Base-by-base conservation (phyloP, 2,113 vertebrate genomes). In the Pluvialis apricaria region DNA sequence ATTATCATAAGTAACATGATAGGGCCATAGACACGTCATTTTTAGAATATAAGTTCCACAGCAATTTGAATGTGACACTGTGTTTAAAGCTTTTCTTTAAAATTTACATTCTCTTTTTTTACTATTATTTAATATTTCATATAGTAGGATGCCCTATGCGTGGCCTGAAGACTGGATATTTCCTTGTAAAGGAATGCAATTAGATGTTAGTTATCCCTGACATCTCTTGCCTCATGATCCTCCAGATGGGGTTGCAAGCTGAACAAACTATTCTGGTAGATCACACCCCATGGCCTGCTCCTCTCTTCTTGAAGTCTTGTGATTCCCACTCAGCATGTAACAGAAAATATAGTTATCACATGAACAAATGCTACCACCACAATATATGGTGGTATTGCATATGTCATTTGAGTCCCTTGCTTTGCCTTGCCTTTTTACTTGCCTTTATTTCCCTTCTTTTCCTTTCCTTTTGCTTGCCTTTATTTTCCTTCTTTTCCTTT, bases 21-120 rank as follows among this genome's bases (percentile, higher is more conserved):
- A 54, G 11, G 26, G 4, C 4, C 28, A 73, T 28, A n/a, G 6
- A 45, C 31, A 13, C 0, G 1, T 38, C 2, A 29, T 15, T 69
- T 76, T 44, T 55, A 52, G 16, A 89, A 81, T 20, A 10, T 9
- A 55, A 36, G 4, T 57, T 77, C 54, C 20, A 17, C 2, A 34
- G 6, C 8, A 83, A 26, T 77, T 89, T 91, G 10, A 77, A 91
- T 38, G 25, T 4, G 3, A 45, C 13, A 22, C 2, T 29, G 6
- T 51, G 69, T 51, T 64, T 34, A 36, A 86, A 89, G 1, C 1
- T 58, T 76, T 82, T 31, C 11, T 75, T 79, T 28, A 36, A 47
- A 58, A 78, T 36, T 45, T 68, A 0, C 4, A 14, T 79, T 88
- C 3, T 47, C 8, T 5, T 51, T 42, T 45, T 61, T 54, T 22